Evolutionary conservation across 2,888 invertebrate genomes (phyloP).

Genomic region (Stenodera caucasica): DNA sequence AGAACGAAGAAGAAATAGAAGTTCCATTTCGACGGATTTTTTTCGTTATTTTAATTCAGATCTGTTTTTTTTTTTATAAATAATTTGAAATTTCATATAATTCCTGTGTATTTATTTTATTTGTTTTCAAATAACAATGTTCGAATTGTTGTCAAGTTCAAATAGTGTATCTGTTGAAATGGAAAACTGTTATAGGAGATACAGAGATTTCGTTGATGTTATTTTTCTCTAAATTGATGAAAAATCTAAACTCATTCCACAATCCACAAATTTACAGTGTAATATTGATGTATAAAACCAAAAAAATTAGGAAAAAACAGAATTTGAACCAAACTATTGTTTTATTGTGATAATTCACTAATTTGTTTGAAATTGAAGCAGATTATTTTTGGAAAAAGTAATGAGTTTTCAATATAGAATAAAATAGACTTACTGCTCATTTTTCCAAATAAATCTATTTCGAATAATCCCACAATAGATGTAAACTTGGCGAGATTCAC

Average conservation of each 20-base stretch:
- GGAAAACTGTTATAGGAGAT: constrained; percentile 20
- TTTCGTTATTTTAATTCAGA: constrained; percentile 15
- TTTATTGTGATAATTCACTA: constrained; percentile 49
- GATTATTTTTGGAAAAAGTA: no score
- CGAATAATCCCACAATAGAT: no score
- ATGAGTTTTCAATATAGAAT: no score
- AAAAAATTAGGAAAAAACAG: constrained; percentile 32
- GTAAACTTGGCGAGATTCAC: not conserved
- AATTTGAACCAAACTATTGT: constrained; percentile 41
- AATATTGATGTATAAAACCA: constrained; percentile 31
- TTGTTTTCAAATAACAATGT: constrained; percentile 32
- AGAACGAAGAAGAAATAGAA: constrained; percentile 1
- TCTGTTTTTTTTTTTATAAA: constrained; percentile 30
- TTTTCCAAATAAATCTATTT: no score
- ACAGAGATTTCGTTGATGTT: constrained; percentile 20
- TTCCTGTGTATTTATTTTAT: constrained; percentile 17
- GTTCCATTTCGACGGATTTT: constrained; percentile 38
- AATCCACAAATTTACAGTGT: constrained; percentile 39
- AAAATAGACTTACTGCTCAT: no score
- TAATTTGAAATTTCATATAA: constrained; percentile 30
- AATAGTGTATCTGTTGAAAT: no score
- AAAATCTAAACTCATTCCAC: constrained; percentile 43
- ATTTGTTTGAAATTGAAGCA: no score
- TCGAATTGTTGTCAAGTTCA: no score
- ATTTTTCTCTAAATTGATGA: constrained; percentile 11